Percentiles rank a stretch among this genome's conserved stretches.
Evolutionary conservation across 2,888 invertebrate species (phyloP).

Genomic region (Furcula furcula): DNA sequence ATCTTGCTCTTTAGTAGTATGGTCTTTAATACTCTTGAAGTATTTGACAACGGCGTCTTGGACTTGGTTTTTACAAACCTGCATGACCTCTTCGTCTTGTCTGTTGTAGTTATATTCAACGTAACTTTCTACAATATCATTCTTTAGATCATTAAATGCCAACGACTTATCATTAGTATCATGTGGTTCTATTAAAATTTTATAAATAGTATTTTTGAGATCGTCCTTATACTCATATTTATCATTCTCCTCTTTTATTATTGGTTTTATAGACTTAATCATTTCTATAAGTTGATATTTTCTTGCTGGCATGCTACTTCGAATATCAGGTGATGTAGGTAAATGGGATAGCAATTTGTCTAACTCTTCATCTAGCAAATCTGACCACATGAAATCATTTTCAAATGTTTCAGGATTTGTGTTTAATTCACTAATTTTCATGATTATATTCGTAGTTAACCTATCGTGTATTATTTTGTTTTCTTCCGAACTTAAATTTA

Average conservation of each 20-base stretch:
- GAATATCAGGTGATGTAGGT: constrained; percentile 32
- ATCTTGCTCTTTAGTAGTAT: constrained; percentile 20
- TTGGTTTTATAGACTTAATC: constrained; percentile 40
- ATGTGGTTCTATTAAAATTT: constrained; percentile 34
- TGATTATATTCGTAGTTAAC: constrained; percentile 46
- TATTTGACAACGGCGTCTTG: constrained; percentile 38
- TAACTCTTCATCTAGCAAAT: constrained; percentile 45
- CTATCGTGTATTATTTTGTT: constrained; percentile 39
- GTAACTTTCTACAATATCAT: constrained; percentile 51
- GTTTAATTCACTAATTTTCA: constrained; percentile 54
- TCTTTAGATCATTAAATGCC: constrained; percentile 32
- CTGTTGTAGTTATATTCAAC: constrained; percentile 41
- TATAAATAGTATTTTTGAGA: constrained; percentile 38
- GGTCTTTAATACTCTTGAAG: constrained; percentile 20
- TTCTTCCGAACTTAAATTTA: constrained; percentile 26
- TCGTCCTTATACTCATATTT: constrained; percentile 45
- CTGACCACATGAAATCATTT: constrained; percentile 41
- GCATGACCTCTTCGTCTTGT: constrained; percentile 36
- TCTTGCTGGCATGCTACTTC: constrained; percentile 28
- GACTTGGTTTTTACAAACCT: constrained; percentile 40
- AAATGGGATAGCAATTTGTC: constrained; percentile 38
- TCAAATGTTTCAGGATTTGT: constrained; percentile 42
- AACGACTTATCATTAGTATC: constrained; percentile 21
- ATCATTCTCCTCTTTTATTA: constrained; percentile 43
- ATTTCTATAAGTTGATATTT: constrained; percentile 40